Evolutionary conservation across 2,113 vertebrate genomes (phyloP), one percentile per base, ranked within the genome.

Genomic region (Epinephelus fuscoguttatus): DNA sequence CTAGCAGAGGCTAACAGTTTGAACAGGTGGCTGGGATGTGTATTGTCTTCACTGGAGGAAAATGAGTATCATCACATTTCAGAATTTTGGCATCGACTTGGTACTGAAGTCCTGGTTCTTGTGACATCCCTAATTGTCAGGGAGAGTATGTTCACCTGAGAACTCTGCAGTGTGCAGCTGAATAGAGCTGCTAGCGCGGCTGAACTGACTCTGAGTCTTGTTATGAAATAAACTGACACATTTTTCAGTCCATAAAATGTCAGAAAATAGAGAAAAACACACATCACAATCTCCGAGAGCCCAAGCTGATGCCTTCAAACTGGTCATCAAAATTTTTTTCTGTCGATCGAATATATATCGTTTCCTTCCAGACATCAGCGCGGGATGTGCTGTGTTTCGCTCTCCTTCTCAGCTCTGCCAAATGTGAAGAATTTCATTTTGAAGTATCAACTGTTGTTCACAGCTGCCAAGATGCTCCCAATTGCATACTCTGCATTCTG

Each of bases 401-500:
- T 57, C 3, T 66, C 40, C 21, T n/a, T 14, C 49, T 53, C 62
- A 19, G 8, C n/a, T 0, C 67, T 77, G 59, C 64, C 61, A 78
- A 69, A 80, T 78, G 12, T 18, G n/a, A 72, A 71, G 52, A 62
- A 47, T 53, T 75, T 57, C 30, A 70, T 61, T 75, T 71, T 37
- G 13, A 56, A 80, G 33, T 57, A 47, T 55, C 56, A 70, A 60
- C 50, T 70, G 80, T 84, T 78, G 25, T 77, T 66, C 57, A 10
- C 25, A 73, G 37, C 74, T 85, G 85, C 77, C 82, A 82, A 85
- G 23, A 78, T 18, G 6, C 74, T 88, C 74, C 61, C 73, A 69
- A 63, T 75, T 67, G 76, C 50, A 42, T 40, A n/a, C 62, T 55
- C 63, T 63, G 33, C 69, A 70, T 84, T 80, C 61, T 82, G 67